Percentiles rank a stretch among this genome's conserved stretches.
Evolutionary conservation across 37 sponge, comb jelly and placozoan species (phyloP).

Genomic region (Tethya wilhelma): DNA sequence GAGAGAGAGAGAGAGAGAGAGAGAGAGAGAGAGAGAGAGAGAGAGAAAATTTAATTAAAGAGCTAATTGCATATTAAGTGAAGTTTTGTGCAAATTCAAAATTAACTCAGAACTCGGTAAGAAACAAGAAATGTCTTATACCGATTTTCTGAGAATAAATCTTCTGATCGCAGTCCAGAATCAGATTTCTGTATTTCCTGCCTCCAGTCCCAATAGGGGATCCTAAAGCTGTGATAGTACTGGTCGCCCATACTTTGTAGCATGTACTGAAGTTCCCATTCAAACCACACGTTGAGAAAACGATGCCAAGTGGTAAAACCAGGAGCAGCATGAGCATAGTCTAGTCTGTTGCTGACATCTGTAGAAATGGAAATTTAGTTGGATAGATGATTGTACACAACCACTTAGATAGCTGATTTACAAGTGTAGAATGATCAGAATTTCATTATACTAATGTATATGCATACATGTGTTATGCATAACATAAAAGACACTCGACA

Average conservation of each 20-base stretch:
- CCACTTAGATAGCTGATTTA: no score
- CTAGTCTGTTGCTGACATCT: neutral
- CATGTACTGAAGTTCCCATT: constrained; percentile 54
- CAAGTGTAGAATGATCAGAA: neutral
- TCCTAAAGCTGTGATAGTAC: constrained; percentile 46
- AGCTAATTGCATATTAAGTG: neutral
- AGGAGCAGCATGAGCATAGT: constrained; percentile 53
- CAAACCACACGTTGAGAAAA: constrained; percentile 37
- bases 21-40: neutral
- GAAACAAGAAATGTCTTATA: no score
- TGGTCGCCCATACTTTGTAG: constrained; percentile 13
- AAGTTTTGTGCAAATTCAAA: neutral
- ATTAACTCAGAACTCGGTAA: neutral
- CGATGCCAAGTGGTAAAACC: constrained; percentile 64
- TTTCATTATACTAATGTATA: neutral
- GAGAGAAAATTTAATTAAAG: neutral
- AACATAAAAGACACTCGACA: no score
- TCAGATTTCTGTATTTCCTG: constrained; percentile 33
- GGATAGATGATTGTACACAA: no score
- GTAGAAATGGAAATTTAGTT: no score
- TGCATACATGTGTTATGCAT: neutral
- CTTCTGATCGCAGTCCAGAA: constrained; percentile 28
- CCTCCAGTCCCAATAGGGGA: constrained; percentile 64
- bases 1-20: neutral
- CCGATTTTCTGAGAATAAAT: constrained; percentile 30